Base-by-base conservation (phyloP, 2,888 invertebrate species). In the Cyclophora punctaria region DNA sequence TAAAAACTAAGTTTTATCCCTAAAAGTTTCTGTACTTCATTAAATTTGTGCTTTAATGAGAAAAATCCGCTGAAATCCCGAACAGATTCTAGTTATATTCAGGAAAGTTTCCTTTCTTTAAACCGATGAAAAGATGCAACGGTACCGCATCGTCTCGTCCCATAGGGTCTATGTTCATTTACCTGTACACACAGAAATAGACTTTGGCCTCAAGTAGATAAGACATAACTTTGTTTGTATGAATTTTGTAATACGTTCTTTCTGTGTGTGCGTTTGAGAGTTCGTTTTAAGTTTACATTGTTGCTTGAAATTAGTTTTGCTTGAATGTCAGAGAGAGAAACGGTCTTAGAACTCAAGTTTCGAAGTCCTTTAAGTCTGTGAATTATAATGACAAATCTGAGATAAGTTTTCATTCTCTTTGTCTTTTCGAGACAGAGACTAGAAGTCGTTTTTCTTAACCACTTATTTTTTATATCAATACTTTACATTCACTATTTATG, bases 231-330 rank as follows among this genome's bases (percentile, higher is more conserved):
- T 63, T 4, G 57, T 48, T 53, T 5, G 3, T 5, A 35, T 3
- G 2, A 3, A 40, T 44, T 37, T n/a, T 37, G 34, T 58, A 51
- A 46, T 41, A 40, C 64, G 67, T 63, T 57, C 51, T 46, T 45
- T 50, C 3, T 3, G 43, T 45, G 49, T 42, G 51, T 35, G 5
- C 33, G 34, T 7, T 48, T 7, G 58, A 73, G 71, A 72, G 69
- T 74, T 74, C 62, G 54, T 71, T 64, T 67, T 66, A 72, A 73
- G 70, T 76, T 76, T 70, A 75, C 77, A 76, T 78, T 75, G 75
- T 75, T 73, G 68, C 66, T 64, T 71, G 70, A 75, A 78, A 82
- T 80, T 81, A 75, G 75, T 79, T 79, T 70, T 67, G 75, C 74
- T 63, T 75, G 75, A 75, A 78, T 74, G 72, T 77, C 76, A 74